Evolutionary conservation across 2,888 invertebrate genomes (phyloP).

Genomic region (Empis stercorea): DNA sequence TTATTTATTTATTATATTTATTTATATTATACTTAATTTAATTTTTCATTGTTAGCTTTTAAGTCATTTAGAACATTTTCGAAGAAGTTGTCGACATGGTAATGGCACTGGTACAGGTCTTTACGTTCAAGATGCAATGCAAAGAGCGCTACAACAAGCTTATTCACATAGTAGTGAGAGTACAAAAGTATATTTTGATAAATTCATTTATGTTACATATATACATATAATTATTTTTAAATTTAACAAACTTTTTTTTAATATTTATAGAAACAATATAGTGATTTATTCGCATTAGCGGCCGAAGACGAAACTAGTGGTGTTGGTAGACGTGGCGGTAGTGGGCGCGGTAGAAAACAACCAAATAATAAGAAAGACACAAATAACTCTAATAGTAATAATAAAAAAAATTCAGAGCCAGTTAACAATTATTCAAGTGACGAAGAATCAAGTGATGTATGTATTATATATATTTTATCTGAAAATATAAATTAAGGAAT

Average conservation of each 20-base stretch:
- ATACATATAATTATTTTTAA: constrained; percentile 2
- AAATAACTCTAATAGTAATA: constrained; percentile 34
- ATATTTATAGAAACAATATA: constrained; percentile 71
- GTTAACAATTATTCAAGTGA: constrained; percentile 54
- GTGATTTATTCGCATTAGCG: constrained; percentile 77
- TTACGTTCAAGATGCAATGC: constrained; percentile 82
- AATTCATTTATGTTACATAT: neutral
- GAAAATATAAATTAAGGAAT: too few species aligned
- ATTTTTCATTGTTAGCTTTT: constrained; percentile 47
- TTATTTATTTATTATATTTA: neutral
- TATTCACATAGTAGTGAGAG: constrained; percentile 79
- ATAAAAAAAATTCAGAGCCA: constrained; percentile 37
- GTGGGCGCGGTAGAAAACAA: constrained; percentile 47
- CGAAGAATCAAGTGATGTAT: constrained; percentile 71
- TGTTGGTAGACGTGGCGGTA: constrained; percentile 47
- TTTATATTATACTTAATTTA: neutral
- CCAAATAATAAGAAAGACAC: constrained; percentile 40
- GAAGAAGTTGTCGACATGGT: constrained; percentile 49
- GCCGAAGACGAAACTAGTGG: constrained; percentile 71
- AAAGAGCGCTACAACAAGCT: constrained; percentile 77
- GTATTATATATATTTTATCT: constrained; percentile 11
- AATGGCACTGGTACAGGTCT: constrained; percentile 54
- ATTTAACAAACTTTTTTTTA: constrained; percentile 10
- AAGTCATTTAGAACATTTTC: constrained; percentile 82
- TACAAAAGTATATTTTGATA: constrained; percentile 46